A percentile compares a stretch with the other conserved stretches of the same genome.
Conservation (phyloP, 2,113 vertebrate genomes). For the Turnix velox region DNA sequence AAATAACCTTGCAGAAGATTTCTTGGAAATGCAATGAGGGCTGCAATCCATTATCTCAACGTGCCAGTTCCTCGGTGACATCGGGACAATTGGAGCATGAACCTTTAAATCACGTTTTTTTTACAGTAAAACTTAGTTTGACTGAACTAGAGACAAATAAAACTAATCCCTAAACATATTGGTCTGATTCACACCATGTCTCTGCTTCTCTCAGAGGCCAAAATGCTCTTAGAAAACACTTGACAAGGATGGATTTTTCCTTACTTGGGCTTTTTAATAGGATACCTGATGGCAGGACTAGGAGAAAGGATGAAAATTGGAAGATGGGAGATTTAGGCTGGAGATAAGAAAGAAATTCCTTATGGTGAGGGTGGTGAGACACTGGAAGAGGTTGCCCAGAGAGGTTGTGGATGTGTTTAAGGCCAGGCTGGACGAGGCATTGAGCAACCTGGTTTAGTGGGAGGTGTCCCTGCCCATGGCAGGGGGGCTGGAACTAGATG, state of each 20-base stretch:
- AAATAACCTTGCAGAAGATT: not conserved
- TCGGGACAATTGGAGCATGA: not conserved
- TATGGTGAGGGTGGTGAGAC: too few species aligned
- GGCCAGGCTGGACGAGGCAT: too few species aligned
- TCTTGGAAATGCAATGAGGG: not conserved
- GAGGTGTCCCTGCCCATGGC: too few species aligned
- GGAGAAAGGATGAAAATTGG: too few species aligned
- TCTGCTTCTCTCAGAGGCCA: not conserved
- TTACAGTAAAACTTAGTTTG: not conserved
- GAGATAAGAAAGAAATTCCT: too few species aligned
- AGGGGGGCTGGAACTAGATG: too few species aligned
- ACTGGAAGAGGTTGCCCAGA: too few species aligned
- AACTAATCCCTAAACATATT: not conserved
- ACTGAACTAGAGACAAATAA: not conserved
- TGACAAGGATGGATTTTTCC: not conserved
- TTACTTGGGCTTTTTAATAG: too few species aligned
- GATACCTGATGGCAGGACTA: too few species aligned
- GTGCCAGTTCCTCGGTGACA: not conserved
- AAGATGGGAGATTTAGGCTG: too few species aligned
- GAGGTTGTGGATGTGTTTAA: too few species aligned
- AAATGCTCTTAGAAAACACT: not conserved
- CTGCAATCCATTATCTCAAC: not conserved
- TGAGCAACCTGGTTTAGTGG: too few species aligned
- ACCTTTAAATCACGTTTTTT: not conserved
- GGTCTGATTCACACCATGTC: not conserved